Conservation (phyloP, 2,113 vertebrate genomes). For the Alaudala cheleensis region DNA sequence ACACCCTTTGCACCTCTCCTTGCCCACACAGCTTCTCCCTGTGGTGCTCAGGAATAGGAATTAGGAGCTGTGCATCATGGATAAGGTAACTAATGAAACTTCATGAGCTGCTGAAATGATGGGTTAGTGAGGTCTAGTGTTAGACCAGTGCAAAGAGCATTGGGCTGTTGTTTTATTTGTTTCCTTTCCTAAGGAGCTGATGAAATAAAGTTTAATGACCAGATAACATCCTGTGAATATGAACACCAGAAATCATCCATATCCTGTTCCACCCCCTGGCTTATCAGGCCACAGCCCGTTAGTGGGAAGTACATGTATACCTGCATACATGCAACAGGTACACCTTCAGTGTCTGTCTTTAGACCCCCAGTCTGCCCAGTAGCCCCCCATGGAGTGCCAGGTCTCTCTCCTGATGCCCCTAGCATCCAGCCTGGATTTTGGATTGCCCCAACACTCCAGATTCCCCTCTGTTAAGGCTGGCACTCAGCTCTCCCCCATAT, state of each 20-base stretch:
- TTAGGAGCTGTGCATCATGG: accelerated
- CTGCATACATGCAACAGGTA: accelerated
- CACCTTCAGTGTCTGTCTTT: neutral
- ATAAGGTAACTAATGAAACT: neutral
- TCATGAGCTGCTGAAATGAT: neutral
- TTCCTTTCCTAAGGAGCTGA: neutral
- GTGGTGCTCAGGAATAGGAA: neutral
- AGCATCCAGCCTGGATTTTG: neutral
- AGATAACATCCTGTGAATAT: neutral
- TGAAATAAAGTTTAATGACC: neutral
- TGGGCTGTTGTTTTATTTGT: neutral
- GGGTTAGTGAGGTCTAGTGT: neutral
- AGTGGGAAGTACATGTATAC: neutral
- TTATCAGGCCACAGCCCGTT: neutral
- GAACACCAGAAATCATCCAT: accelerated
- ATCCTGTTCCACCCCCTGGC: neutral
- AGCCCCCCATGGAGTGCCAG: neutral
- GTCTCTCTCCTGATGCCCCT: neutral
- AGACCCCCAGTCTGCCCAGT: neutral
- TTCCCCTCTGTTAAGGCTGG: neutral
- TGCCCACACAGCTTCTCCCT: neutral
- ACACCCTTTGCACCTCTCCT: neutral
- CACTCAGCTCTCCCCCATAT: accelerated
- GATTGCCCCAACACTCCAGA: accelerated
- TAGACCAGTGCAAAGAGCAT: neutral